Evolutionary conservation across 2,797 vertebrate genomes (phyloP).

Genomic region (Melopsittacus undulatus): DNA sequence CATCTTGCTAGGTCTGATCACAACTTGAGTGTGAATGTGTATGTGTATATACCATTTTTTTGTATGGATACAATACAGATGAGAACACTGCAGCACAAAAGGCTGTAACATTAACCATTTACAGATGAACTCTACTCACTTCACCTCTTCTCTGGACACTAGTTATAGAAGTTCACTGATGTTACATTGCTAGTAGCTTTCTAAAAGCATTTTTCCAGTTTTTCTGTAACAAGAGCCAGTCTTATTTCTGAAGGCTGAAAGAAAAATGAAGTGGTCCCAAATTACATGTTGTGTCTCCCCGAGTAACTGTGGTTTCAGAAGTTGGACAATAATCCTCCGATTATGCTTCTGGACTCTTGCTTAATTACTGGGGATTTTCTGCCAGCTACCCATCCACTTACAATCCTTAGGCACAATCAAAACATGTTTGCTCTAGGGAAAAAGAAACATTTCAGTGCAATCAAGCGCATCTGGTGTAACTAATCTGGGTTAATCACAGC

Average conservation of each 20-base stretch:
- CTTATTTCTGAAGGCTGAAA: slow-evolving; percentile 43
- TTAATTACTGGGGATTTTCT: slow-evolving; percentile 66
- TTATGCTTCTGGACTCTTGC: slow-evolving; percentile 52
- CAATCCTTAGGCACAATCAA: slow-evolving; percentile 75
- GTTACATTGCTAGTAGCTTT: slow-evolving; percentile 30
- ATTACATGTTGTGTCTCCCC: slow-evolving; percentile 33
- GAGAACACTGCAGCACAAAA: slow-evolving; percentile 39
- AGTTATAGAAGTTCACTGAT: slow-evolving; percentile 46
- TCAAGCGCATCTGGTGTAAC: slow-evolving; percentile 73
- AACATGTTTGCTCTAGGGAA: slow-evolving; percentile 73
- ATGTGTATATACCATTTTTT: neutral
- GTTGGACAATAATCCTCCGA: slow-evolving; percentile 66
- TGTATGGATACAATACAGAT: slow-evolving; percentile 45
- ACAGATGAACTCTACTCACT: slow-evolving; percentile 37
- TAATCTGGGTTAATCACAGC: slow-evolving; percentile 76
- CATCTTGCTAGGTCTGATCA: slow-evolving; percentile 29
- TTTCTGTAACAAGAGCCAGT: slow-evolving; percentile 31
- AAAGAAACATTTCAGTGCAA: slow-evolving; percentile 79
- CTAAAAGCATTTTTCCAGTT: slow-evolving; percentile 50
- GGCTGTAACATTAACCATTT: slow-evolving; percentile 7
- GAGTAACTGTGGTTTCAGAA: slow-evolving; percentile 52
- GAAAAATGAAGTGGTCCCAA: slow-evolving; percentile 40
- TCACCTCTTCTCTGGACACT: slow-evolving; percentile 34
- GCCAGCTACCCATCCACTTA: slow-evolving; percentile 70
- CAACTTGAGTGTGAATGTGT: slow-evolving; percentile 49